Conservation (phyloP, 1,140 invertebrate genomes). For the Drosophila virilis region DNA sequence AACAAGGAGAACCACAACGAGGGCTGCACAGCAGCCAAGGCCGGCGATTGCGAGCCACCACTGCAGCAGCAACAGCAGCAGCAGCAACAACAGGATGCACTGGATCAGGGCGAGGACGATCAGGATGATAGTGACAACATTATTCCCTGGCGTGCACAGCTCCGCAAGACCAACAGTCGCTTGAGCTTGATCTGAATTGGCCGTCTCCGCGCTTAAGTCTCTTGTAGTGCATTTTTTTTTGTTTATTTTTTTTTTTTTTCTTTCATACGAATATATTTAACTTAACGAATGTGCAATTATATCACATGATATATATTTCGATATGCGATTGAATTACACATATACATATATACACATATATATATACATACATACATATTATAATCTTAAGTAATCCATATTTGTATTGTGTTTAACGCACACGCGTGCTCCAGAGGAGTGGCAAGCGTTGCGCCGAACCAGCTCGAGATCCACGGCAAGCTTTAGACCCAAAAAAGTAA, state of each 20-base stretch:
- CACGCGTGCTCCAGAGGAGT: background rate
- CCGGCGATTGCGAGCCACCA: constrained; percentile 40
- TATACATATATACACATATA: background rate
- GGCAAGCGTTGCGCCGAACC: background rate
- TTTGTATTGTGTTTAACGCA: constrained; percentile 11
- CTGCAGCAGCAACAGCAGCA: constrained; percentile 15
- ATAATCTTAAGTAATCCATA: constrained; percentile 17
- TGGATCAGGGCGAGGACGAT: constrained; percentile 81
- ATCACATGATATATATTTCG: constrained; percentile 6
- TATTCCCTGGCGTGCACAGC: constrained; percentile 94
- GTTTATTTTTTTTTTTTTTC: constrained; percentile 16
- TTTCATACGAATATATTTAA: constrained; percentile 21
- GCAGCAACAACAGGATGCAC: constrained; percentile 14
- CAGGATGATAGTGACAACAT: constrained; percentile 88
- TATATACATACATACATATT: constrained; percentile 27
- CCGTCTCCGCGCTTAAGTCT: constrained; percentile 21
- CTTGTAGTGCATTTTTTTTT: constrained; percentile 67
- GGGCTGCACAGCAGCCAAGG: constrained; percentile 43
- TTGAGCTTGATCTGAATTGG: constrained; percentile 70
- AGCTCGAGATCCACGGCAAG: constrained; percentile 37
- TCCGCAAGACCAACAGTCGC: constrained; percentile 93
- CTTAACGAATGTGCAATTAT: constrained; percentile 60
- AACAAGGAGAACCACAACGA: constrained; percentile 83
- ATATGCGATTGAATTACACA: constrained; percentile 7
- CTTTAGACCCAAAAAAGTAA: constrained; percentile 49